Base-by-base conservation (phyloP, 1,140 invertebrate species). In the Caenorhabditis inopinata region DNA sequence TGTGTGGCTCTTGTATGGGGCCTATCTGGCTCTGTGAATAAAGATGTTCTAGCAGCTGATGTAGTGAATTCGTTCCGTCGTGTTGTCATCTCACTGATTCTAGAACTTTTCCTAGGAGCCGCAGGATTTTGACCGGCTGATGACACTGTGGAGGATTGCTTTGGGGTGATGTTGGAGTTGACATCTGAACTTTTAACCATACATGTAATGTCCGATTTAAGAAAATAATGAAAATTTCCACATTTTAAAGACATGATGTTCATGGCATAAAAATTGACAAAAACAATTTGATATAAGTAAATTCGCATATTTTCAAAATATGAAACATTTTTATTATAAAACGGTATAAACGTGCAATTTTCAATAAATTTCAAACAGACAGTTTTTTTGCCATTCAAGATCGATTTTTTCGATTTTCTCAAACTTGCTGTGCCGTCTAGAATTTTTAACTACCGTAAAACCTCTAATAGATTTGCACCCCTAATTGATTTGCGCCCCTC, bases 61-160 rank as follows among this genome's bases (percentile, higher is more conserved):
- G 6, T 21, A 7, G 32, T 7, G 14, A 32, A 25, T 5, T 75
- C 47, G 2, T 27, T 16, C 2, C 47, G 74, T 18, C 45, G 12
- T 7, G 42, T 35, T 16, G 45, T 25, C 74, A 48, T 47, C 16
- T 48, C 74, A 75, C 45, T 75, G 74, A 75, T 75, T 27, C 74
- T 42, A 3, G 74, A n/a, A 23, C 25, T 32, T 42, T 75, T 75
- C 14, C 74, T 12, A 11, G 74, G 74, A 1, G 74, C 74, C 9
- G 21, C 38, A 25, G 73, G 45, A 11, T 32, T 25, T 21, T 12
- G 18, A 18, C 45, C 42, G 1, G n/a, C 27, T 11, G 21, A 12
- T 27, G 42, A 11, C 2, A 6, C 74, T 27, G 74, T 42, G 27
- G 74, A 47, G 16, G 73, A 46, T 45, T 74, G 42, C 16, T 42